phyloP scores from a whole-genome alignment of 2,797 vertebrate species.

The Chelonia mydas region DNA sequence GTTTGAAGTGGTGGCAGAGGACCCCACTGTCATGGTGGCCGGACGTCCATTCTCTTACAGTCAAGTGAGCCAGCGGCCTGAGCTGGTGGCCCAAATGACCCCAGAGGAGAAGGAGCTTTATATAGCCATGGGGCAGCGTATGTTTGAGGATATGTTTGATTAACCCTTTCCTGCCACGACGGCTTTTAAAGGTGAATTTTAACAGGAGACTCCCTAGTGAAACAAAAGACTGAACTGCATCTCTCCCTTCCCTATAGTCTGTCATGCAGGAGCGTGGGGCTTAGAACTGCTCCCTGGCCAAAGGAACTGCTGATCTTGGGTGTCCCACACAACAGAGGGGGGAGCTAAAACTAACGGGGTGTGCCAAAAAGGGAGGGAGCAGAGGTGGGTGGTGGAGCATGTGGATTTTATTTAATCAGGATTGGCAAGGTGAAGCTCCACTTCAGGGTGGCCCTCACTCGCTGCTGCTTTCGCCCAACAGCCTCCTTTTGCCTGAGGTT shows the following conservation, averaged over 20 bases:
- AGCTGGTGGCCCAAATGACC: conserved; percentile 96
- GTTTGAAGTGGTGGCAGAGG: conserved; percentile 93
- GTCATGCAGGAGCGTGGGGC: accelerated
- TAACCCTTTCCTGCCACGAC: not conserved
- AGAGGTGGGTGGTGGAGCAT: not conserved
- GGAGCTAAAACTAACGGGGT: not conserved
- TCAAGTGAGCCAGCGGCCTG: conserved; percentile 94
- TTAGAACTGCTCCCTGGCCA: not conserved
- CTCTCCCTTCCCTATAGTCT: not conserved
- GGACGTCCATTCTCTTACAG: conserved; percentile 89
- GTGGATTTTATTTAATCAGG: not conserved
- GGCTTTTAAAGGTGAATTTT: conserved; percentile 16
- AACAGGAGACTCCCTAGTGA: conserved; percentile 22
- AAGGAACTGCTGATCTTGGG: not conserved
- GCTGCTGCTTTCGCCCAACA: conserved; percentile 5
- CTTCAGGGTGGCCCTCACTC: not conserved
- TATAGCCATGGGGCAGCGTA: conserved; percentile 95
- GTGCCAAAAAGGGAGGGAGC: not conserved
- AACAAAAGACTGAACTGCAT: not conserved
- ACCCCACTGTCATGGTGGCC: conserved; percentile 90
- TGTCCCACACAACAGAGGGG: not conserved
- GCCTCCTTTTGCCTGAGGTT: accelerated
- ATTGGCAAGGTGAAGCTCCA: conserved; percentile 1
- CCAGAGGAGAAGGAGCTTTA: conserved; percentile 95
- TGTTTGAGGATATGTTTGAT: conserved; percentile 95